phyloP scores from a whole-genome alignment of 2,113 vertebrate genomes.

The Siniperca knerii region DNA sequence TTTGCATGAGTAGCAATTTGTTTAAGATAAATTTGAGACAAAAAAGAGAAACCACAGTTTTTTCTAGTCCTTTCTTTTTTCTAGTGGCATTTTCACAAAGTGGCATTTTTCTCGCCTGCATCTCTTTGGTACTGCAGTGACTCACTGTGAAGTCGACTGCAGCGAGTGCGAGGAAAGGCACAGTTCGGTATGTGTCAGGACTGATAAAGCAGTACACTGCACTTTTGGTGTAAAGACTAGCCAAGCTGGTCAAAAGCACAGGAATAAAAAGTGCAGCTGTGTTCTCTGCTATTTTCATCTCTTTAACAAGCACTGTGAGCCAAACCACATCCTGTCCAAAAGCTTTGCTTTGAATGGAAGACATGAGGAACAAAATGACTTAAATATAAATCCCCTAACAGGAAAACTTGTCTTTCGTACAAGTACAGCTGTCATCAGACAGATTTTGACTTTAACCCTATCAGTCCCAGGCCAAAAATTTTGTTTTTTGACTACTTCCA shows the following conservation, averaged over 20 bases:
- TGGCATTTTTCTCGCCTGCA: slow-evolving; percentile 32
- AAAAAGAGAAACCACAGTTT: background rate
- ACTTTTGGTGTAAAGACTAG: slow-evolving; percentile 31
- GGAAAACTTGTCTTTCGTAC: background rate
- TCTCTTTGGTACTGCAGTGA: slow-evolving; percentile 37
- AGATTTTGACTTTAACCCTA: too few species aligned
- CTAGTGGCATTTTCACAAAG: slow-evolving; percentile 60
- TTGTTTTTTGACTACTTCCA: background rate
- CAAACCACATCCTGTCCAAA: background rate
- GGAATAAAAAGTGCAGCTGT: slow-evolving; percentile 44
- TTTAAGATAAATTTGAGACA: background rate
- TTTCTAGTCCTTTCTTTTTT: background rate
- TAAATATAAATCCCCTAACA: slow-evolving; percentile 4
- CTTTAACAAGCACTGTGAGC: slow-evolving; percentile 31
- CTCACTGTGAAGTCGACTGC: slow-evolving; percentile 48
- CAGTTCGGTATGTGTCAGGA: slow-evolving; percentile 56
- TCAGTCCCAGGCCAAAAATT: background rate
- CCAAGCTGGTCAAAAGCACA: slow-evolving; percentile 31
- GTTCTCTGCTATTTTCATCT: slow-evolving; percentile 21
- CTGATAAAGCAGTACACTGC: slow-evolving; percentile 40
- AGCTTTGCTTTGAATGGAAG: background rate
- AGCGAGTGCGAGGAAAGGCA: slow-evolving; percentile 21
- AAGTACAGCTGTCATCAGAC: background rate
- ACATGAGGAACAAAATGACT: background rate
- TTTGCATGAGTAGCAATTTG: slow-evolving; percentile 13